Conservation (phyloP, 2,113 vertebrate genomes). For the human (Homo sapiens) region DNA sequence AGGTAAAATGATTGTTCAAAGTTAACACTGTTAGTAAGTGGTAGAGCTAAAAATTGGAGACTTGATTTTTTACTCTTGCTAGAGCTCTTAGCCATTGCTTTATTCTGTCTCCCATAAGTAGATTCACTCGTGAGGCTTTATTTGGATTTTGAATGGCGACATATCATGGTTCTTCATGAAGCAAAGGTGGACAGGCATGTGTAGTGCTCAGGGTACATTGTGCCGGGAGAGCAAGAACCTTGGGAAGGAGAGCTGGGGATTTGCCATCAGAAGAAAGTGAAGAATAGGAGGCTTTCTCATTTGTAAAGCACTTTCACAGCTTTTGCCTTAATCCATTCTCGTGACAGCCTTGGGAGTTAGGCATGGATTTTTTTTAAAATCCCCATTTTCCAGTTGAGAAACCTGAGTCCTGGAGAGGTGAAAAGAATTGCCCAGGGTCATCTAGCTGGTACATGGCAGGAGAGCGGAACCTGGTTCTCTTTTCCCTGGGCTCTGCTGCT, state of each 20-base stretch:
- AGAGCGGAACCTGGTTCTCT: neutral
- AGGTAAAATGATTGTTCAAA: neutral
- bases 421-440: neutral
- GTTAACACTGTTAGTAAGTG: neutral
- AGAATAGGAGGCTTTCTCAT: neutral
- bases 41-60: neutral
- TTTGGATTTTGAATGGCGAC: neutral
- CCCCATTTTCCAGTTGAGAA: slow-evolving; percentile 55
- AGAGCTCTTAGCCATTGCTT: neutral
- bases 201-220: rapidly evolving
- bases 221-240: neutral
- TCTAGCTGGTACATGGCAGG: neutral
- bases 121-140: neutral
- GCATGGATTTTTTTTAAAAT: slow-evolving; percentile 21
- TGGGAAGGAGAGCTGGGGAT: neutral
- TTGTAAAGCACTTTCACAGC: neutral
- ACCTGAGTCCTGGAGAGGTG: neutral
- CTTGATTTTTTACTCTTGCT: neutral
- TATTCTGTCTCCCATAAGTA: neutral
- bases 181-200: neutral
- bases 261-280: neutral
- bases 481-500: neutral
- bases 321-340: slow-evolving; percentile 24
- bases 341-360: neutral
- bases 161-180: neutral